Base-by-base conservation (phyloP, 2,113 vertebrate species). In the Carassius carassius region DNA sequence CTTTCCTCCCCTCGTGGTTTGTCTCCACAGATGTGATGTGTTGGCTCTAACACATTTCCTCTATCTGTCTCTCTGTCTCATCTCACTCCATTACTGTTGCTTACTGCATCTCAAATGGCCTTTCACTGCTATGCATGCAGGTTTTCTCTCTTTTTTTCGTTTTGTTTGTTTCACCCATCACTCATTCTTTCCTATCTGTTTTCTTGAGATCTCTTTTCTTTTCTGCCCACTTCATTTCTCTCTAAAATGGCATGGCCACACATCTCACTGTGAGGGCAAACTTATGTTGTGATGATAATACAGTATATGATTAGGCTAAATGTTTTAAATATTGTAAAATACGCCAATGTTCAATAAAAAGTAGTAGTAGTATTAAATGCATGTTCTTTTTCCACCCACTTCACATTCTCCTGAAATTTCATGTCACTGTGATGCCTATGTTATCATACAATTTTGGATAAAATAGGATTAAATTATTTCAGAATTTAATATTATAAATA, bases 1-100 rank as follows among this genome's bases (percentile, higher is more conserved):
- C 73, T 76, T 73, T 88, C 81, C 88, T 90, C 90, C 63, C 70
- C 76, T 91, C 86, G 79, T 54, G 67, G 32, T n/a, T 41, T 58
- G 77, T 85, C 63, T 72, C 58, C 51, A 47, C 41, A 60, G 32
- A 65, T 75, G 69, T 62, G 67, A 41, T 60, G 35, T 74, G 54
- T 74, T 60, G 51, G 47, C 19, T 60, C 35, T 80, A 79, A 79
- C 77, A 79, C 77, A 3, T 86, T 21, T 72, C 32, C 82, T 75
- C 21, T 23, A 14, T 82, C 62, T 82, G 62, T 73, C 76, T 37
- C 14, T n/a, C 76, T 58, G 25, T n/a, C 41, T 62, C 81, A 25
- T 75, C 81, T 83, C 37, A 44, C 65, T 62, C 72, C 82, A 60
- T 74, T 74, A 37, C 73, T 32, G 49, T 49, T 62, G 37, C 21